A percentile compares a stretch with the other conserved stretches of the same genome.
Evolutionary conservation across 2,888 invertebrate genomes (phyloP).

Genomic region (Baccha elongata): DNA sequence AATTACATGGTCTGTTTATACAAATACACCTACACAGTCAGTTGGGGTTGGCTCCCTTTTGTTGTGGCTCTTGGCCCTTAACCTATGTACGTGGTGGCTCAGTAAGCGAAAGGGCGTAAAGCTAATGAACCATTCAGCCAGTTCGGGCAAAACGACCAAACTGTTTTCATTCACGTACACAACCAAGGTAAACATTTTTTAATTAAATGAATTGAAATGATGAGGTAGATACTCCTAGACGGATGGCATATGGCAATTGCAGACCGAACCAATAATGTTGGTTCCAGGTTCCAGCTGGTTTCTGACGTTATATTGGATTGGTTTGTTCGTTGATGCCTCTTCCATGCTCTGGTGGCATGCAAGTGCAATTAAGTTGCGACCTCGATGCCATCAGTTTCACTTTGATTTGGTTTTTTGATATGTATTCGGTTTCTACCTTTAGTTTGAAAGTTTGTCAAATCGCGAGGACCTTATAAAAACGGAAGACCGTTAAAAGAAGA

Average conservation of each 20-base stretch:
- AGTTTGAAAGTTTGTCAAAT: constrained; percentile 38
- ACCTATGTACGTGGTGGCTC: constrained; percentile 6
- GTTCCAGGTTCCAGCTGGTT: constrained; percentile 3
- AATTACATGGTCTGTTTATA: constrained; percentile 51
- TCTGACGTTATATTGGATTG: neutral
- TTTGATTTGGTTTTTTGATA: constrained; percentile 63
- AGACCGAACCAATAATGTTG: constrained; percentile 39
- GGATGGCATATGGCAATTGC: constrained; percentile 52
- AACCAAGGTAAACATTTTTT: constrained; percentile 67
- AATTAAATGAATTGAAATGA: constrained; percentile 72
- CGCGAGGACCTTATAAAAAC: constrained; percentile 21
- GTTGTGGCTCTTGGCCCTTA: constrained; percentile 20
- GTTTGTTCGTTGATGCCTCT: neutral
- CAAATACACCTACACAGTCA: constrained; percentile 30
- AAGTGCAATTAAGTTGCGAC: constrained; percentile 68
- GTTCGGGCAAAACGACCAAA: constrained; percentile 20
- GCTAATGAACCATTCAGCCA: constrained; percentile 60
- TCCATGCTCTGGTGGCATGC: constrained; percentile 55
- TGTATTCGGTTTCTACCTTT: neutral
- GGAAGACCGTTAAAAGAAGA: constrained; percentile 18
- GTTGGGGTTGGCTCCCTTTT: constrained; percentile 14
- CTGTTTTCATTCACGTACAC: constrained; percentile 66
- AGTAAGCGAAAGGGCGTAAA: constrained; percentile 24
- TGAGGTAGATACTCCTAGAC: constrained; percentile 65
- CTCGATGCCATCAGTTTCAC: constrained; percentile 62